Evolutionary conservation across 2,797 vertebrate species (phyloP).

Genomic region (Capromys pilorides): DNA sequence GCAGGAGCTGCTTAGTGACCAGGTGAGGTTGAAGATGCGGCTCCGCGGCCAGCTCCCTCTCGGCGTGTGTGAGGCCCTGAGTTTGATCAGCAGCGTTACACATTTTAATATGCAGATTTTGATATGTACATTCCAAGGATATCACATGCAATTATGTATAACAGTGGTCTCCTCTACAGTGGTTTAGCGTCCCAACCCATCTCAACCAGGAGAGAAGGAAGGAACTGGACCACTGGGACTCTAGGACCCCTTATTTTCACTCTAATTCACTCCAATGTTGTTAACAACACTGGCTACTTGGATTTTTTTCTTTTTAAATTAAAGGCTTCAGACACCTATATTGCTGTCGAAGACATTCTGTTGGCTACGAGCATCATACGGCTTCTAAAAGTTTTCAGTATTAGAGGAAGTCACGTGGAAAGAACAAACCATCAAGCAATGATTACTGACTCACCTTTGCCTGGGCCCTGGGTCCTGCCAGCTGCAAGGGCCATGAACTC

Average conservation of each 20-base stretch:
- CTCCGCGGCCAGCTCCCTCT: not conserved
- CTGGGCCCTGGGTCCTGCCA: not conserved
- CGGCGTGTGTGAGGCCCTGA: not conserved
- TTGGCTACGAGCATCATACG: not conserved
- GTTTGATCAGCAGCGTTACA: not conserved
- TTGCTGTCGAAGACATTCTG: not conserved
- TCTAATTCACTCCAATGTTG: not conserved
- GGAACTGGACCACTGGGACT: not conserved
- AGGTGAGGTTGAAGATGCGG: rapidly evolving
- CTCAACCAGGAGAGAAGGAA: not conserved
- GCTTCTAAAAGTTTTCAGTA: not conserved
- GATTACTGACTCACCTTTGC: not conserved
- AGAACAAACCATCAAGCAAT: not conserved
- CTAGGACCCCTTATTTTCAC: not conserved
- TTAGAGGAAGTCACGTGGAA: not conserved
- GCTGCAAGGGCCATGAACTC: not conserved
- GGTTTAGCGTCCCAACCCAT: not conserved
- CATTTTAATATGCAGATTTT: not conserved
- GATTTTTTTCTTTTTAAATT: not conserved
- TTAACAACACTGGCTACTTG: not conserved
- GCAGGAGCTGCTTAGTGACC: not conserved
- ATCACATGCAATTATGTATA: not conserved
- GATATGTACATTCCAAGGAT: not conserved
- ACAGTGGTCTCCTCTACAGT: not conserved
- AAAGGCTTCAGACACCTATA: not conserved